These are phyloP conservation scores for Zingel zingel DNA, from an alignment of 2,113 vertebrate genomes.

Conservation along the genomic window DNA sequence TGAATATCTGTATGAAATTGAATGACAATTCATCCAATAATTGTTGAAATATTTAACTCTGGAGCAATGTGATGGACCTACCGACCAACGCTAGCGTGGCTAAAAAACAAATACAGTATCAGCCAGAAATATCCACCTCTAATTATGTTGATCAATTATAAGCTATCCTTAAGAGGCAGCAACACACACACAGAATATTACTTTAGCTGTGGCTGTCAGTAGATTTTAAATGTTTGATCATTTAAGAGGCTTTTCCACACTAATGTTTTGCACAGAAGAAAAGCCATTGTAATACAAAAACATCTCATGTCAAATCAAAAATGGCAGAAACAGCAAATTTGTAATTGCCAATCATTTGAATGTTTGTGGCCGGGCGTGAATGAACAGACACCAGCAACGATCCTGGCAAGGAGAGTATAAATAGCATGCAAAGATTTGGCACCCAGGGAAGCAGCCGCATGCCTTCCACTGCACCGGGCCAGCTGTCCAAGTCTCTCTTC, in stretches of 20 bases:
- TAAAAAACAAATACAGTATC: neutral
- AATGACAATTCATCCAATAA: neutral
- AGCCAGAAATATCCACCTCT: neutral
- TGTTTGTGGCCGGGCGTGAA: slow-evolving; percentile 56
- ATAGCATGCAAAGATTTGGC: slow-evolving; percentile 69
- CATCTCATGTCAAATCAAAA: neutral
- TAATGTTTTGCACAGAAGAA: neutral
- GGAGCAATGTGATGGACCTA: neutral
- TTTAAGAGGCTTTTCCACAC: neutral
- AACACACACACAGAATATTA: neutral
- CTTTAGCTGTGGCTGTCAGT: neutral
- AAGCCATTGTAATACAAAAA: too few species aligned
- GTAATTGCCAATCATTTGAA: slow-evolving; percentile 27
- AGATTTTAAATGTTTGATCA: neutral
- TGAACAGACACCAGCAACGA: slow-evolving; percentile 56
- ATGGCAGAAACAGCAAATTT: neutral
- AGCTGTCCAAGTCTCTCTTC: slow-evolving; percentile 80
- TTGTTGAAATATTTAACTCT: neutral
- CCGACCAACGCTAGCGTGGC: neutral
- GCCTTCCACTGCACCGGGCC: slow-evolving; percentile 60
- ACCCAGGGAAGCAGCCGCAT: slow-evolving; percentile 46
- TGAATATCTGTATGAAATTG: neutral
- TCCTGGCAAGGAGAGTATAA: slow-evolving; percentile 62
- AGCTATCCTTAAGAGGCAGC: neutral
- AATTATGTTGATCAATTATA: neutral